These are phyloP conservation scores for Cydia strobilella DNA, from an alignment of 1,140 invertebrate species.

Conservation along the genomic window DNA sequence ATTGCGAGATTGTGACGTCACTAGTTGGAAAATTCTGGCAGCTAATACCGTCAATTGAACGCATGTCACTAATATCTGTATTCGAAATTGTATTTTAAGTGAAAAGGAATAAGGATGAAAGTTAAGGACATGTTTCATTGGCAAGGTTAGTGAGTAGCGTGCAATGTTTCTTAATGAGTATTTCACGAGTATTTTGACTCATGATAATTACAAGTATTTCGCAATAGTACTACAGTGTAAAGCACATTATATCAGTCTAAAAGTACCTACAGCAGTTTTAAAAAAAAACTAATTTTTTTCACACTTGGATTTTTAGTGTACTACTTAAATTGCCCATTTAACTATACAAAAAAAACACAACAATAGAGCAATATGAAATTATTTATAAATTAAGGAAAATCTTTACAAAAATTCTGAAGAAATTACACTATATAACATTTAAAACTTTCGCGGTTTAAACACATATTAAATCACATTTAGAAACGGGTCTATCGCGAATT, in stretches of 20 bases:
- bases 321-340: too few species aligned
- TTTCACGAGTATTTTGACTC: conserved; percentile 7
- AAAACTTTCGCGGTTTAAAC: too few species aligned
- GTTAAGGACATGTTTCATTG: neutral
- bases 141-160: neutral
- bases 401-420: neutral
- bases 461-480: too few species aligned
- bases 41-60: neutral
- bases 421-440: neutral
- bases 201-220: neutral
- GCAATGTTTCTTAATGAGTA: conserved; percentile 7
- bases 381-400: too few species aligned
- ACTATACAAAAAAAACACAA: too few species aligned
- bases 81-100: neutral
- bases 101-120: neutral
- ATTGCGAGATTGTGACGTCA: neutral
- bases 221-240: neutral
- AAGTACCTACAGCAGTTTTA: too few species aligned
- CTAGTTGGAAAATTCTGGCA: neutral
- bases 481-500: too few species aligned
- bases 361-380: too few species aligned
- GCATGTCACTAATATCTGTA: neutral
- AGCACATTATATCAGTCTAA: too few species aligned
- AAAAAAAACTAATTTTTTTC: too few species aligned
- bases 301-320: too few species aligned